Percentiles rank a stretch among this genome's conserved stretches.
Evolutionary conservation across 2,797 vertebrate species (phyloP).

Genomic region (Numenius phaeopus): DNA sequence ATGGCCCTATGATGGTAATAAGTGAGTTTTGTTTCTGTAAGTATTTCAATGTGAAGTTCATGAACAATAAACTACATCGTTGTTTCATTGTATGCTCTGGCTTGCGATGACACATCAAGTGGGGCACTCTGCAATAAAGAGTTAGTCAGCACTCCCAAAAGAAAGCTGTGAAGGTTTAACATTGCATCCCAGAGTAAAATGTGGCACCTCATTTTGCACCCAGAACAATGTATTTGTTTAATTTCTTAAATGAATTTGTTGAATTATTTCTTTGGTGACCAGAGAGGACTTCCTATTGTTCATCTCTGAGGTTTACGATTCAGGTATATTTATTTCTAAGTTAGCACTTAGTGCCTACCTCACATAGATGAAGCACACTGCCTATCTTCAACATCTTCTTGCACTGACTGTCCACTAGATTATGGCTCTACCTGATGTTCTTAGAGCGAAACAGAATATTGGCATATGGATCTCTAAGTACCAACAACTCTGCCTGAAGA

Average conservation of each 20-base stretch:
- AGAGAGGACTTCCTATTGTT: background rate
- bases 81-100: background rate
- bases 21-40: background rate
- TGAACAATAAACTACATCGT: background rate
- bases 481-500: background rate
- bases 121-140: background rate
- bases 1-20: background rate
- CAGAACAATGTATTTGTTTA: background rate
- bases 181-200: background rate
- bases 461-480: background rate
- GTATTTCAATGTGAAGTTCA: background rate
- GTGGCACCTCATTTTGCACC: background rate
- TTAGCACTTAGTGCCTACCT: background rate
- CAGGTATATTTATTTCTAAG: background rate
- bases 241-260: background rate
- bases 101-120: background rate
- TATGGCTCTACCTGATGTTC: background rate
- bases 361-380: background rate
- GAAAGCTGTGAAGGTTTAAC: background rate
- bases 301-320: background rate
- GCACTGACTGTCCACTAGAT: background rate
- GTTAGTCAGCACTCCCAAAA: background rate
- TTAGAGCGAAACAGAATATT: background rate
- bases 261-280: background rate
- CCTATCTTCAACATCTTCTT: background rate